These are phyloP conservation scores for Passer domesticus DNA, from an alignment of 2,113 vertebrate genomes.

Conservation along the genomic window DNA sequence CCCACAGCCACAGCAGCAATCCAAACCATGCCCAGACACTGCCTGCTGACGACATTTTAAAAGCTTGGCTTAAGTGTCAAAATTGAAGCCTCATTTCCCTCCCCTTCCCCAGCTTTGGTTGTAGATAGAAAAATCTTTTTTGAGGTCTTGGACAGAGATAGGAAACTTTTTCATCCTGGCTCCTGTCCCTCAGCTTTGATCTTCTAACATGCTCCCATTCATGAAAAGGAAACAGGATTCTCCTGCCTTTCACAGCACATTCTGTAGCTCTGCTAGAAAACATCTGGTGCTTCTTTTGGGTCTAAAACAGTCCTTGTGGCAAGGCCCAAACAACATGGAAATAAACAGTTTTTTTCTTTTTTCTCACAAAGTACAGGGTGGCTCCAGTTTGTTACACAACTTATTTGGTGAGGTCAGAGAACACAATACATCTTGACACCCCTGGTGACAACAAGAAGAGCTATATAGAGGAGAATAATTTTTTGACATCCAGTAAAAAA, in stretches of 20 bases:
- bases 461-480: not conserved
- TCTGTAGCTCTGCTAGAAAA: conserved; percentile 18
- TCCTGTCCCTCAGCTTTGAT: not conserved
- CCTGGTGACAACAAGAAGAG: not conserved
- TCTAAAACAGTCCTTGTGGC: not conserved
- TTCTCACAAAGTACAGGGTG: not conserved
- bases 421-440: not conserved
- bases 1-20: not conserved
- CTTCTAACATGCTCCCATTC: not conserved
- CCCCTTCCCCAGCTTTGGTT: not conserved
- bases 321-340: not conserved
- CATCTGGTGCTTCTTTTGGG: not conserved
- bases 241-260: not conserved
- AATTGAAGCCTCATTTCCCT: not conserved
- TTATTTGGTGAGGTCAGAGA: not conserved
- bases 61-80: not conserved
- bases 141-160: not conserved
- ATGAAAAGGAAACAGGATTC: not conserved
- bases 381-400: not conserved
- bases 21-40: not conserved
- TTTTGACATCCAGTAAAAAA: not conserved
- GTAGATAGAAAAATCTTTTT: not conserved
- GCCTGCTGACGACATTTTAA: not conserved
- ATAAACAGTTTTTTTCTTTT: not conserved
- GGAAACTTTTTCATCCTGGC: not conserved